These are phyloP conservation scores for Caracal caracal DNA, from an alignment of 2,113 vertebrate genomes.

Conservation along the genomic window DNA sequence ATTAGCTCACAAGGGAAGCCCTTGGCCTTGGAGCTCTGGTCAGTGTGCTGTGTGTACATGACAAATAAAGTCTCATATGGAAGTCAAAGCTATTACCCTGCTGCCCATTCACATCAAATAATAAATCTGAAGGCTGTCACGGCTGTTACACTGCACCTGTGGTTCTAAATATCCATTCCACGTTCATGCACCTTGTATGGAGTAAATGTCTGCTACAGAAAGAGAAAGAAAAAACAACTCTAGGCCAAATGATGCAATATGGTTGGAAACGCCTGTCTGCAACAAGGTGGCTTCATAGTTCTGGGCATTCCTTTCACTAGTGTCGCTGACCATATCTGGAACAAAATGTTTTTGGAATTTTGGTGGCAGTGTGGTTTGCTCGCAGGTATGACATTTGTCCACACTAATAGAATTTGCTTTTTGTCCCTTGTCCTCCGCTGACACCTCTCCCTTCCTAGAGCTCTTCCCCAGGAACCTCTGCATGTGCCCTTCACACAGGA, in stretches of 20 bases:
- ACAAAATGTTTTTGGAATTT: background rate
- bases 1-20: background rate
- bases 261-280: background rate
- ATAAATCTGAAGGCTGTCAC: conserved; percentile 56
- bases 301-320: background rate
- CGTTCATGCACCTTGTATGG: background rate
- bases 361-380: background rate
- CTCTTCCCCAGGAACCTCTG: background rate
- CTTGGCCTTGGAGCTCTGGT: conserved; percentile 49
- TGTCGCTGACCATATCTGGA: background rate
- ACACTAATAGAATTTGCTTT: background rate
- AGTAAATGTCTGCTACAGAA: background rate
- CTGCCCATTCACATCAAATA: background rate
- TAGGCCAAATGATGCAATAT: background rate
- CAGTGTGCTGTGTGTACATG: conserved; percentile 11
- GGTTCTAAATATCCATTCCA: background rate
- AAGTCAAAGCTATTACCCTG: conserved; percentile 58
- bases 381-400: background rate
- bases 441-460: background rate
- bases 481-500: background rate
- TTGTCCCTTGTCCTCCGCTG: background rate
- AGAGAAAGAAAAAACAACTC: background rate
- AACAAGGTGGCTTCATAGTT: background rate
- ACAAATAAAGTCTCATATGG: conserved; percentile 50
- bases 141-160: background rate